These are phyloP conservation scores for Cebus imitator DNA, from an alignment of 2,113 vertebrate species.

Conservation along the genomic window DNA sequence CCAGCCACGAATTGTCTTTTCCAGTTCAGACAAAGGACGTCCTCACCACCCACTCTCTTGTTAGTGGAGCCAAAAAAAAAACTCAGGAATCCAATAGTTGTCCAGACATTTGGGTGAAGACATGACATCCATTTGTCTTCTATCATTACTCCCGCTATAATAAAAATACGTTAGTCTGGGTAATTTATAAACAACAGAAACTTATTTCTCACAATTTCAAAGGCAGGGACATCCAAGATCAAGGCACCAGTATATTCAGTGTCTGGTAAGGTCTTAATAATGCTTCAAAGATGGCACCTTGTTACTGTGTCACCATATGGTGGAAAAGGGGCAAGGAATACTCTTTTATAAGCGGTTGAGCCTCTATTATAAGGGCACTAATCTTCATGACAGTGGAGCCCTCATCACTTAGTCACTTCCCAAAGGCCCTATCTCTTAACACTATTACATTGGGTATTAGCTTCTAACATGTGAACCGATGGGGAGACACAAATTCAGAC, in stretches of 20 bases:
- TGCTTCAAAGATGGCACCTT: not conserved
- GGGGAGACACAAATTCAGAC: not conserved
- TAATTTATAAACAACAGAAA: not conserved
- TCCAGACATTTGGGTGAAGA: not conserved
- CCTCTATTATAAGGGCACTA: not conserved
- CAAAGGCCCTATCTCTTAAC: not conserved
- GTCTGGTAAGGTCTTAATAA: not conserved
- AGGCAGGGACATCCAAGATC: not conserved
- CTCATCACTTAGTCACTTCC: not conserved
- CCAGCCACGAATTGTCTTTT: not conserved
- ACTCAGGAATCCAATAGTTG: not conserved
- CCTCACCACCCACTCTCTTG: not conserved
- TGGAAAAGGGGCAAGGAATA: not conserved
- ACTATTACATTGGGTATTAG: not conserved
- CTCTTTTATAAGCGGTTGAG: not conserved
- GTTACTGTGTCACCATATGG: not conserved
- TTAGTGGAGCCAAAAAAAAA: not conserved
- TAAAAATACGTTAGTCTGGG: not conserved
- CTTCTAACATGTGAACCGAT: not conserved
- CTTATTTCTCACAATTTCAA: not conserved
- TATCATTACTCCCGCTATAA: not conserved
- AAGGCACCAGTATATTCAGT: too few relatives aligned
- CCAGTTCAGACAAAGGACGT: not conserved
- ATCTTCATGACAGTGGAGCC: not conserved
- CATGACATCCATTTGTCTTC: not conserved